These are phyloP conservation scores for Eumacrocentrus americanus DNA, from an alignment of 2,888 invertebrate species.

Conservation along the genomic window DNA sequence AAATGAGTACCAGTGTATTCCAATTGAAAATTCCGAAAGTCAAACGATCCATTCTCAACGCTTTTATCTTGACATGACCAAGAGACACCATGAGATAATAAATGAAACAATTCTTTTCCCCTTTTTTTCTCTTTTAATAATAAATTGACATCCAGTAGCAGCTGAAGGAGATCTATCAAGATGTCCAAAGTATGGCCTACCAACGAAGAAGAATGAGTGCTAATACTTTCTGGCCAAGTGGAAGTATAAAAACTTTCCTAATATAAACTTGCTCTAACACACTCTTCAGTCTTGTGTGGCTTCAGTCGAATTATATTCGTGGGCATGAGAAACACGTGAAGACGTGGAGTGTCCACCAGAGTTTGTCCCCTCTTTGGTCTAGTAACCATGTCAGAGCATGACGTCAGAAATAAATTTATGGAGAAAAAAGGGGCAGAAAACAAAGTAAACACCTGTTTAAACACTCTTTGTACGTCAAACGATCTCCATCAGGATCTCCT, in stretches of 20 bases:
- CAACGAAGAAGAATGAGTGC: conserved; percentile 24
- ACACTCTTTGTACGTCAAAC: background rate
- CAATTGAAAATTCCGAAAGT: background rate
- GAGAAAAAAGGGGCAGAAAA: background rate
- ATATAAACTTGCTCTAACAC: conserved; percentile 52
- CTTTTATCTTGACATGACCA: background rate
- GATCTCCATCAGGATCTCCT: background rate
- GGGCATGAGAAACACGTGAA: conserved; percentile 30
- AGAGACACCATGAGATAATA: no score
- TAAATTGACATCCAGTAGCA: conserved; percentile 6
- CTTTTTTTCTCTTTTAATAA: conserved; percentile 5
- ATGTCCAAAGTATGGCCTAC: conserved; percentile 5
- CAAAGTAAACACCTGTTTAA: background rate
- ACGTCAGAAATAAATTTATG: background rate
- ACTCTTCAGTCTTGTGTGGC: conserved; percentile 15
- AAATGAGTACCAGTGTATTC: background rate
- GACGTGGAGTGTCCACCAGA: background rate
- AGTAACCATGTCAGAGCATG: background rate
- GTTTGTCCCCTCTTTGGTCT: background rate
- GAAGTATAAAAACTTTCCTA: conserved; percentile 53
- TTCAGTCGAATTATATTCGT: conserved; percentile 45
- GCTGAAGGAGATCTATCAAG: conserved; percentile 13
- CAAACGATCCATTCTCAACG: background rate
- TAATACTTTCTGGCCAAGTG: conserved; percentile 32
- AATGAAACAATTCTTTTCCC: background rate